Evolutionary conservation across 1,140 invertebrate species (phyloP), one percentile per base, ranked within the genome.

Genomic region (Mylabris phalerata): DNA sequence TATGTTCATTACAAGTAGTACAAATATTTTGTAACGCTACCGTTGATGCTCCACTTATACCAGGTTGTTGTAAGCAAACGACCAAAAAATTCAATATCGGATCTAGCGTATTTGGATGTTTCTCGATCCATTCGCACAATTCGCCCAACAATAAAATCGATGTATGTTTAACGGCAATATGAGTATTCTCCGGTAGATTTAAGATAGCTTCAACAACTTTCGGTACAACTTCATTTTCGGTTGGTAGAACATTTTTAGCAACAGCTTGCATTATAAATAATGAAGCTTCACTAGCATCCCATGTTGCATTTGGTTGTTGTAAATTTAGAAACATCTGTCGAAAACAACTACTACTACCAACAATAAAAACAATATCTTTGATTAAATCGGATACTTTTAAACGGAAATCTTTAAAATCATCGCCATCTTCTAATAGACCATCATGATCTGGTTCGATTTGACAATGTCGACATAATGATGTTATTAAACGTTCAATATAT

Each of bases 331-430:
- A 92, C 86, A 97, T 94, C 78, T 97, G 91, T 65, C 88, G 81
- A 74, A 98, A 96, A 73, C 93, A 92, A 50, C 87, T 85, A 55
- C 88, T 88, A 42, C 93, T 95, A 1, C 95, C 93, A 52, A 98
- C 89, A 57, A 98, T 93, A 73, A 98, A 98, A n/a, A 96, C 89
- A 26, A 98, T 90, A 77, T 99, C 96, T 75, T 95, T 95, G 47
- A 98, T 92, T 45, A 98, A 77, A 70, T 98, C 95, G 5, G 87
- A 89, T 0, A 95, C 94, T 71, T 93, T 88, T 51, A 81, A 75
- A 66, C 96, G 80, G 75, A 98, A 98, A 62, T 96, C 93, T 71
- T 88, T 80, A 46, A 86, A 76, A 55, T 94, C 92, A 73, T 93
- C 91, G 24, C 83, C 84, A 59, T 94, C 88, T 66, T 92, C 88